Percentiles rank a stretch among this genome's conserved stretches.
Evolutionary conservation across 2,888 invertebrate species (phyloP).

Genomic region (Nemotelus pantherinus): DNA sequence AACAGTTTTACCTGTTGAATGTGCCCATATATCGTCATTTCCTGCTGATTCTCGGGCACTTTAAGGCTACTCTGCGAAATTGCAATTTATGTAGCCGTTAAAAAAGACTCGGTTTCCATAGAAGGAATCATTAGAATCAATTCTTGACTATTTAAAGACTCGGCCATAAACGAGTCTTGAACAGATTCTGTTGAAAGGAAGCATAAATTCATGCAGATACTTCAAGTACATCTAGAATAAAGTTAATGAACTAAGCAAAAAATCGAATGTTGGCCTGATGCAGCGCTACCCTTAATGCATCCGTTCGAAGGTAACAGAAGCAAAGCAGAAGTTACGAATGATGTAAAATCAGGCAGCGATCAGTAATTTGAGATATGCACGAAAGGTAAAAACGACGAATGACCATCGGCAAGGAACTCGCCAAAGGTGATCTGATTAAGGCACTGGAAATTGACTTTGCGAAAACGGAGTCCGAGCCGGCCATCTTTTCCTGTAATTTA

Average conservation of each 20-base stretch:
- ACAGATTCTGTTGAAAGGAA: too few species aligned
- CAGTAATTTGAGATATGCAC: constrained; percentile 23
- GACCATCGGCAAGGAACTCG: not conserved
- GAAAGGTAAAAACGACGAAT: not conserved
- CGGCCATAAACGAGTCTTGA: too few species aligned
- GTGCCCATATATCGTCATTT: not conserved
- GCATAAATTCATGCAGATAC: too few species aligned
- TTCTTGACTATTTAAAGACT: too few species aligned
- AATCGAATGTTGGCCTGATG: not conserved
- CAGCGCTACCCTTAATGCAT: constrained; percentile 5
- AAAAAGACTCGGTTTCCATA: too few species aligned
- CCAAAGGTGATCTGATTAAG: constrained; percentile 32
- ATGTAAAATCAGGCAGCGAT: constrained; percentile 7
- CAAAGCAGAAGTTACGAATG: constrained; percentile 3
- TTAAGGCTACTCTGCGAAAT: not conserved
- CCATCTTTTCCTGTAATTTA: constrained; percentile 29
- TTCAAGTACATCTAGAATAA: too few species aligned
- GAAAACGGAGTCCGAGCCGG: not conserved
- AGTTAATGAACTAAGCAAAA: too few species aligned
- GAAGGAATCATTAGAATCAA: too few species aligned
- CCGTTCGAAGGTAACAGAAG: constrained; percentile 16
- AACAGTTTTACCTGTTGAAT: not conserved
- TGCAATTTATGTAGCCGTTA: too few species aligned
- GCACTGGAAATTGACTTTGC: constrained; percentile 36
- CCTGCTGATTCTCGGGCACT: not conserved